phyloP scores from a whole-genome alignment of 1,140 invertebrate species.

The fruit fly (Drosophila melanogaster) region Release_6_plus_ISO1_MT NT_033779.5:1210001-1210500 shows the following conservation, averaged over 20 bases:
- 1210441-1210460: conserved; percentile 62
- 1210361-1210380: conserved; percentile 30
- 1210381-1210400: not conserved
- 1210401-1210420: conserved; percentile 14
- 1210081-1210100: not conserved
- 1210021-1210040: no score
- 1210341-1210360: conserved; percentile 70
- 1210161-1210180: not conserved
- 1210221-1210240: conserved; percentile 68
- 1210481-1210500: conserved; percentile 32
- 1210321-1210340: conserved; percentile 80
- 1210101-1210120: conserved; percentile 6
- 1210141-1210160: not conserved
- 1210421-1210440: conserved; percentile 47
- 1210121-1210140: conserved; percentile 1
- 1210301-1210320: conserved; percentile 60
- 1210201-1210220: conserved; percentile 47
- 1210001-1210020: no score
- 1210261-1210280: conserved; percentile 4
- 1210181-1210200: conserved; percentile 35
- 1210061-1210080: no score
- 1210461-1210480: conserved; percentile 32
- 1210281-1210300: conserved; percentile 10
- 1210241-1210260: conserved; percentile 61
- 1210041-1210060: no score